Percentiles rank a stretch among this genome's conserved stretches.
phyloP scores from a whole-genome alignment of 1,140 invertebrate species.

The Drosophila arawakana region DNA sequence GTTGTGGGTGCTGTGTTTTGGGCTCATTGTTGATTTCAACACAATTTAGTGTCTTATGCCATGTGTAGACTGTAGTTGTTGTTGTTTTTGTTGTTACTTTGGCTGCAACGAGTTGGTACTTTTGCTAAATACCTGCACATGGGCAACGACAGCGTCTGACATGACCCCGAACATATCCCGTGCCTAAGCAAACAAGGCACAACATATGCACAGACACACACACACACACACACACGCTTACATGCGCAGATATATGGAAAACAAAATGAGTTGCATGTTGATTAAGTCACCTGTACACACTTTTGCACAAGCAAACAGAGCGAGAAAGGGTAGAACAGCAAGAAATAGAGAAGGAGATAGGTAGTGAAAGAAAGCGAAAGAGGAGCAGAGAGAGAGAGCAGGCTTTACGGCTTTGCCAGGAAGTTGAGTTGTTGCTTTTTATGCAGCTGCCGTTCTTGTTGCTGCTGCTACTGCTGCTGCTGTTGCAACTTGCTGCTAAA shows the following conservation, averaged over 20 bases:
- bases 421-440: conserved; percentile 78
- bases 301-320: conserved; percentile 65
- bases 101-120: conserved; percentile 63
- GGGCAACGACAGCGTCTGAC: conserved; percentile 25
- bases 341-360: neutral
- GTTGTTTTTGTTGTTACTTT: conserved; percentile 40
- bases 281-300: conserved; percentile 82
- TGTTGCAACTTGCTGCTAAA: conserved; percentile 59
- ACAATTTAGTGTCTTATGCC: conserved; percentile 80
- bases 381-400: conserved; percentile 8
- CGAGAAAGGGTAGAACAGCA: neutral
- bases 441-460: conserved; percentile 61
- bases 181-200: conserved; percentile 63
- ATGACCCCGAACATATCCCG: conserved; percentile 22
- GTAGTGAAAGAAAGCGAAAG: neutral
- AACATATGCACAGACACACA: conserved; percentile 45
- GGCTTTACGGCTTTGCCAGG: conserved; percentile 70
- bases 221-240: conserved; percentile 16
- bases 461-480: conserved; percentile 2
- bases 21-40: conserved; percentile 82
- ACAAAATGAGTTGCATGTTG: conserved; percentile 82
- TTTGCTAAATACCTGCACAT: conserved; percentile 69
- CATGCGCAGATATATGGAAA: conserved; percentile 48
- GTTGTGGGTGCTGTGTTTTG: conserved; percentile 69
- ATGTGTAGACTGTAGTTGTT: conserved; percentile 37